Evolutionary conservation across 1,140 invertebrate species (phyloP), one percentile per base, ranked within the genome.

Genomic region (Procambarus virginalis): DNA sequence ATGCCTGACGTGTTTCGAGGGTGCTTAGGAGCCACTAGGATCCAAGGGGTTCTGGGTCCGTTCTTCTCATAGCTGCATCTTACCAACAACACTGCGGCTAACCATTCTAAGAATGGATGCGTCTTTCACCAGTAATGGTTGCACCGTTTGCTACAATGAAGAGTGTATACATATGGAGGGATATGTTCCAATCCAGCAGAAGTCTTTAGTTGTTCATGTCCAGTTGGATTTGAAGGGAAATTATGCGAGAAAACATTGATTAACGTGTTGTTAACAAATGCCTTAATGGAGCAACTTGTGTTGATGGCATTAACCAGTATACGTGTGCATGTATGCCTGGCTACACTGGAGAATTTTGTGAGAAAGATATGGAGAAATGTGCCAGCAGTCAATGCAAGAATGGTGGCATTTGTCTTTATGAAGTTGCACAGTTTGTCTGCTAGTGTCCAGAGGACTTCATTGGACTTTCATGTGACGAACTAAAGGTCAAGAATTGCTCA

Each of bases 21-120:
- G 2, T 99, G 98, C 93, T 93, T 99, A 86, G 96, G 97, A n/a
- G 97, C 98, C 93, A 96, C 98, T 48, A 95, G 97, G 89, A 96
- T 99, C 85, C 97, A 97, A 20, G 95, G 95, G 70, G 95, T 98
- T 89, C 95, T 99, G 22, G 94, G 99, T 64, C 97, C 98, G n/a
- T 99, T 97, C 93, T 99, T 98, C 93, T 95, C 96, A 6, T 91
- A 92, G 46, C 70, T 85, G 12, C 91, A 94, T 58, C 92, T 94
- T 55, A 73, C 92, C 2, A 93, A 94, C 84, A 93, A 94, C 85
- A 92, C 93, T 5, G 93, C 93, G 34, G 79, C 75, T 12, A 86
- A 93, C 48, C 91, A 92, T 94, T 84, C 45, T 78, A 12, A 85
- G 78, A 77, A 6, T 22, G 77, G 91, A 79, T 60, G 45, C 82